Base-by-base conservation (phyloP, 2,113 vertebrate species). In the Prietella phreatophila region DNA sequence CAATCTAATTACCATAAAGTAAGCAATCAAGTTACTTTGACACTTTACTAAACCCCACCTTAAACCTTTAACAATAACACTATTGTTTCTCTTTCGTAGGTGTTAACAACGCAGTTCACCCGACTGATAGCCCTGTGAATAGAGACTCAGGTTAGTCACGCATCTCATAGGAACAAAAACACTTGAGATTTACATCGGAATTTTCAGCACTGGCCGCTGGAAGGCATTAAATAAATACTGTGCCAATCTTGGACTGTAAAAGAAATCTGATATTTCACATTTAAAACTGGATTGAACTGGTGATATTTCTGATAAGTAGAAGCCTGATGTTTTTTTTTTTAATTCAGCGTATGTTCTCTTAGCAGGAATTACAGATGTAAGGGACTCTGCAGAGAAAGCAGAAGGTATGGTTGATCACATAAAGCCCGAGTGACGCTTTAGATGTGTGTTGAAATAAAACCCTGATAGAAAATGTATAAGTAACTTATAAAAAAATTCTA, bases 301-400 rank as follows among this genome's bases (percentile, higher is more conserved):
- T 33, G 17, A 11, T 58, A 36, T 81, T 58, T 36, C 42, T 50
- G 42, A 75, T 69, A 19, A 19, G 55, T 55, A 39, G 25, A 25
- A n/a, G 13, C 9, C 22, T 47, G 20, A 47, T 47, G 4, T 39
- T 36, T 36, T 36, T 36, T 22, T 75, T n/a, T n/a, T 42, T 60
- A 75, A 86, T 65, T 22, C 13, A 42, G 27, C 47, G 53, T 83
- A 58, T 75, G 0, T 56, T 86, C 5, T 67, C 30, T 87, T 78
- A 19, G 61, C 76, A 91, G 88, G 82, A 80, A 86, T 42, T 79
- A 90, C 84, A 79, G 90, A 89, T 65, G 83, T 83, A 30, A 85
- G 42, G 53, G 90, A 92, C 27, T 90, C 90, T 42, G 25, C 76
- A 67, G 89, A 91, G 83, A 87, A 88, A n/a, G 14, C 47, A 19